These are phyloP conservation scores for Drosophila paulistorum DNA, from an alignment of 1,140 invertebrate genomes.

Conservation along the genomic window DNA sequence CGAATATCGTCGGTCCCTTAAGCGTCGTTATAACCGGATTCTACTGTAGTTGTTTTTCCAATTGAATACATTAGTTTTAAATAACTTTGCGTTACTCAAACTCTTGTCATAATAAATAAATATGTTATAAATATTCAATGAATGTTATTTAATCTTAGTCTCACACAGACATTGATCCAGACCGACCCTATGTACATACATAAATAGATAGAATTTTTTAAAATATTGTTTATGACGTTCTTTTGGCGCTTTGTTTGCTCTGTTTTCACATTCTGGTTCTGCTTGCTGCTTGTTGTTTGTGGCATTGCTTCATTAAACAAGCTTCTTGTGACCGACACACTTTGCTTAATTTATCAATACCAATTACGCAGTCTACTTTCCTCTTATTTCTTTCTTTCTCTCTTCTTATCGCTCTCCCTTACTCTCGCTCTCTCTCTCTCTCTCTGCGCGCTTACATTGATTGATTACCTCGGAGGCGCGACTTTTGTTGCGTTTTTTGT, in stretches of 20 bases:
- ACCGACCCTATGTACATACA: neutral
- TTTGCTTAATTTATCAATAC: constrained; percentile 75
- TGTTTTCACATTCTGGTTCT: neutral
- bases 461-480: constrained; percentile 74
- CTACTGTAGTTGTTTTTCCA: neutral
- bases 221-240: constrained; percentile 23
- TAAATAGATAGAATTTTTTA: neutral
- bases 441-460: constrained; percentile 79
- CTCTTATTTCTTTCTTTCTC: neutral
- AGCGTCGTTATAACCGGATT: too few relatives aligned
- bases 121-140: neutral
- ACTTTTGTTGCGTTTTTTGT: constrained; percentile 65
- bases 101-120: neutral
- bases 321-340: constrained; percentile 61
- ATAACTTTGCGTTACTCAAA: neutral
- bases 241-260: constrained; percentile 18
- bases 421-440: constrained; percentile 12
- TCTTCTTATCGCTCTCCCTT: constrained; percentile 2
- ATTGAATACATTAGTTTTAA: neutral
- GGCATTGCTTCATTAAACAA: constrained; percentile 64
- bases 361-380: constrained; percentile 53
- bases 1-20: too few relatives aligned
- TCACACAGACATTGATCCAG: neutral
- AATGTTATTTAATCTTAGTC: neutral
- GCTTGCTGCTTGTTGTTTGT: constrained; percentile 24